Conservation (phyloP, 2,113 vertebrate species). For the Chloebia gouldiae region DNA sequence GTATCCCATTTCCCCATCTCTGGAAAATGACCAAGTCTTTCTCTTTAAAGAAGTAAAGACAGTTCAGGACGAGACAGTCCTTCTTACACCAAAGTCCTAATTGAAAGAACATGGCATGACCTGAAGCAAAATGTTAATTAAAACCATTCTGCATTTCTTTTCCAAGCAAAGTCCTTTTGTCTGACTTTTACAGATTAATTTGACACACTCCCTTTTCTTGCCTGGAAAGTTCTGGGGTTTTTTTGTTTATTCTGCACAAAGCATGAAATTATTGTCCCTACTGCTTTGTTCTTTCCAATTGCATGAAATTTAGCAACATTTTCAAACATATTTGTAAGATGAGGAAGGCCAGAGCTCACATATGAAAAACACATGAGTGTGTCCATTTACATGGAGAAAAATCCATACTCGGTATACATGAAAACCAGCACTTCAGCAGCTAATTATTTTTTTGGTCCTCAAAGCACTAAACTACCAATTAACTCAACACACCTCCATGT, state of each 20-base stretch:
- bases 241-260: conserved; percentile 31
- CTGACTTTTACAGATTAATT: conserved; percentile 23
- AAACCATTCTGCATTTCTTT: conserved; percentile 45
- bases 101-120: conserved; percentile 64
- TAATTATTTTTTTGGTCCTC: neutral
- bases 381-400: neutral
- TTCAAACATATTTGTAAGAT: conserved; percentile 18
- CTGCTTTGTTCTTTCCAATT: conserved; percentile 39
- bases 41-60: conserved; percentile 6
- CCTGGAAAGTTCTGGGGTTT: conserved; percentile 16
- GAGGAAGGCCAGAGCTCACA: neutral
- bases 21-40: neutral
- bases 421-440: neutral
- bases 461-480: neutral
- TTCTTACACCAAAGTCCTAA: conserved; percentile 42
- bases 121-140: conserved; percentile 63
- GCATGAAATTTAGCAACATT: conserved; percentile 30
- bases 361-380: neutral
- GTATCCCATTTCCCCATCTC: neutral
- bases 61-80: neutral
- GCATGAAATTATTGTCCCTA: conserved; percentile 23
- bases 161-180: conserved; percentile 16
- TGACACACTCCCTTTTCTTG: conserved; percentile 18
- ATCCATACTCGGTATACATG: rapidly evolving
- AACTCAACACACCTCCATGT: neutral